Evolutionary conservation across 2,797 vertebrate genomes (phyloP), one percentile per base, ranked within the genome.

Genomic region (Sphaeramia orbicularis): DNA sequence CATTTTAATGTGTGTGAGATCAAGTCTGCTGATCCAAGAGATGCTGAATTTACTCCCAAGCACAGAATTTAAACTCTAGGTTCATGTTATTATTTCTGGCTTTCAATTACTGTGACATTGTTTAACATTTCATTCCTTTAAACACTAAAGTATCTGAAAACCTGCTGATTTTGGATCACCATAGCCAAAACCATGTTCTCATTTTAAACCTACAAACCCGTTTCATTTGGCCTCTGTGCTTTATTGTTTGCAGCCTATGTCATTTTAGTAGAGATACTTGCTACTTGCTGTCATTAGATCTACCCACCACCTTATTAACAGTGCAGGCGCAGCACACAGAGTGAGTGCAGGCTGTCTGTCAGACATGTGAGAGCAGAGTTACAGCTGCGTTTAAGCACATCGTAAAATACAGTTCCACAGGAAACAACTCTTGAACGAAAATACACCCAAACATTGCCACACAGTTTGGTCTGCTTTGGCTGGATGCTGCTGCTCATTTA

Each of bases 381-480:
- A 65, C 87, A 83, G 80, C 81, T 88, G 86, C 42, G 14, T 82
- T 86, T 76, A 71, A 87, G 80, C 65, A 81, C 70, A 60, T 79
- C 71, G 57, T 88, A 81, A 92, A 91, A 83, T 61, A 79, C 73
- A 67, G 47, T 77, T 83, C 48, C 74, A 84, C 81, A 86, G 84
- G 86, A 87, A 89, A 69, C 74, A 74, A 76, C 54, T 59, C 70
- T 76, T 61, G 12, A 79, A 78, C 73, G 76, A 59, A 85, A 89
- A 90, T 85, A 86, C 78, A 84, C 74, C 78, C 83, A 74, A 83
- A 83, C 80, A 81, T 64, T 74, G 74, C 68, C 70, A 48, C 71
- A 73, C 62, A 67, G 74, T 68, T 53, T 64, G 64, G 64, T 66
- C 74, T 43, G 58, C 52, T 56, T 63, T 47, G 74, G 64, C 80